These are phyloP conservation scores for Cryptoleucopteryx plumbea DNA, from an alignment of 2,113 vertebrate genomes.

Conservation along the genomic window DNA sequence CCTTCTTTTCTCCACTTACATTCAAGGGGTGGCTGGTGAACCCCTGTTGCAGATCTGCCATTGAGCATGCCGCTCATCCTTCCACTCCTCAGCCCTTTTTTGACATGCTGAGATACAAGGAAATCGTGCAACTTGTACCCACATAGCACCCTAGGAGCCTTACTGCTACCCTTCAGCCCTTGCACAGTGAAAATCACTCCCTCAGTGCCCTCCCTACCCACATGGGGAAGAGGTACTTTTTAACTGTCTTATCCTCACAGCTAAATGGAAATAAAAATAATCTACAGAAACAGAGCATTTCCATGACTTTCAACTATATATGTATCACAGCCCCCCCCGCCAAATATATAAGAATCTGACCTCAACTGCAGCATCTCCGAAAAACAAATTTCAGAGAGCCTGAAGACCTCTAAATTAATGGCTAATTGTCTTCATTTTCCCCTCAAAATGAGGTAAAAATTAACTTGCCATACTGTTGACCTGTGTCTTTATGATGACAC, in stretches of 20 bases:
- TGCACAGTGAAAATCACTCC: background rate
- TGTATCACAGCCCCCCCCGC: no score
- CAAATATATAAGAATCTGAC: background rate
- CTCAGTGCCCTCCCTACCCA: background rate
- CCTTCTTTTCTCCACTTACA: background rate
- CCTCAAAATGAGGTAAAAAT: background rate
- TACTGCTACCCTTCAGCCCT: background rate
- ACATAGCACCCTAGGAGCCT: background rate
- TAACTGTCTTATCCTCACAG: background rate
- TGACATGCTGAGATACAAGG: background rate
- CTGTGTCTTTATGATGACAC: background rate
- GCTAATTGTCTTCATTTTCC: background rate
- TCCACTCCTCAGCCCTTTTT: background rate
- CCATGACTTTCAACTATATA: background rate
- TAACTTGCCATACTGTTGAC: background rate
- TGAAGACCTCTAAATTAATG: background rate
- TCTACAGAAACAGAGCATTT: background rate
- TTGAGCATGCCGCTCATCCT: background rate
- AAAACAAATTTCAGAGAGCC: background rate
- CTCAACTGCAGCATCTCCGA: background rate
- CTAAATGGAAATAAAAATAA: background rate
- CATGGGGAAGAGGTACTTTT: background rate
- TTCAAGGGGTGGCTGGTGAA: background rate
- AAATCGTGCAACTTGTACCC: fast-evolving
- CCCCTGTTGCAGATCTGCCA: background rate